Percentiles rank a stretch among this genome's conserved stretches.
These are phyloP conservation scores for Polia nebulosa DNA, from an alignment of 2,888 invertebrate genomes.

Conservation along the genomic window DNA sequence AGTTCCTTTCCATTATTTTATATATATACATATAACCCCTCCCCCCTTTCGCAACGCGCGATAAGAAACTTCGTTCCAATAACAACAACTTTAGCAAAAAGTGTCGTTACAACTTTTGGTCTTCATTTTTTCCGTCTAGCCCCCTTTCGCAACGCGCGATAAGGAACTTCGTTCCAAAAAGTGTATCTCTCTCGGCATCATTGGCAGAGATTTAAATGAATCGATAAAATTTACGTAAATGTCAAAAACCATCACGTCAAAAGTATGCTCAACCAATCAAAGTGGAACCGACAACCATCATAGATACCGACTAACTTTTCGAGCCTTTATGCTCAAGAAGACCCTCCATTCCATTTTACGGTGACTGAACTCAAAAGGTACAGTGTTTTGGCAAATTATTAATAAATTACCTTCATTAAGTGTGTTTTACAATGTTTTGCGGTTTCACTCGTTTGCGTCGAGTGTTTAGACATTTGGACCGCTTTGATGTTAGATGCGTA, in stretches of 20 bases:
- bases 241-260: slow-evolving; percentile 42
- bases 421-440: slow-evolving; percentile 83
- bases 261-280: slow-evolving; percentile 46
- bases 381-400: slow-evolving; percentile 79
- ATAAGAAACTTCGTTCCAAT: too few species aligned
- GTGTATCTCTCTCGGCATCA: too few species aligned
- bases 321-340: slow-evolving; percentile 47
- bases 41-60: too few species aligned
- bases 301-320: slow-evolving; percentile 39
- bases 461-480: slow-evolving; percentile 76
- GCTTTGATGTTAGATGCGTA: slow-evolving; percentile 76
- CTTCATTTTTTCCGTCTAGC: too few species aligned
- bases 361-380: slow-evolving; percentile 71
- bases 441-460: slow-evolving; percentile 78
- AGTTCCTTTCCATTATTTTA: too few species aligned
- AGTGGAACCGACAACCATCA: slow-evolving; percentile 30
- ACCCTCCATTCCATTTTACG: slow-evolving; percentile 66
- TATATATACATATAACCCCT: too few species aligned
- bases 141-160: too few species aligned
- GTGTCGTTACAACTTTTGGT: too few species aligned
- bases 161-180: too few species aligned
- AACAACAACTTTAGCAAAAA: too few species aligned
- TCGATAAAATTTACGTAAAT: not conserved
- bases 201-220: not conserved
- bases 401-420: slow-evolving; percentile 85